Evolutionary conservation across 2,797 vertebrate species (phyloP), one percentile per base, ranked within the genome.

Genomic region (Coreius guichenoti): DNA sequence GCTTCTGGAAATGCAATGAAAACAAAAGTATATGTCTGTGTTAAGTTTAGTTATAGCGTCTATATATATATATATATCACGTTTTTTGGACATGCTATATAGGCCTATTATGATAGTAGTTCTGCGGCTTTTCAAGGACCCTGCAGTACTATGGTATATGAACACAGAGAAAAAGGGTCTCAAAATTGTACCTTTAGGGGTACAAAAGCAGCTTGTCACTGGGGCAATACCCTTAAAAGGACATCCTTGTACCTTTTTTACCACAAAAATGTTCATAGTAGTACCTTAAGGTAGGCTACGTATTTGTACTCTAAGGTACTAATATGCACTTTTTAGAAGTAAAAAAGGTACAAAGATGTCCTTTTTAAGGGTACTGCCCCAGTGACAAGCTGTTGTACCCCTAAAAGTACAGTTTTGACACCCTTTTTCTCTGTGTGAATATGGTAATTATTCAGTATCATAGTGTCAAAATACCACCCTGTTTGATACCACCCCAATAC

Each of bases 1-100:
- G 21, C 80, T 81, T 81, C 80, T 81, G 67, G 80, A 81, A 81
- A 56, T 12, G 8, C 47, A 43, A 3, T 26, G 23, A 54, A 26
- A 33, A 33, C 26, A 49, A 67, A 31, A 33, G 61, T 78, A 21
- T 31, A 2, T n/a, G 36, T 43, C 1, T 78, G 39, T 63, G 39
- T 45, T 39, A 23, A 43, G 49, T 77, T 56, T 23, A 36, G 49
- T 76, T 56, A 54, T 8, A 8, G 54, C 54, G 21, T 43, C 8
- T 16, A 33, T n/a, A n/a, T n/a, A n/a, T n/a, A n/a, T 72, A 49
- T 49, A 49, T 47, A 47, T 1, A 47, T 16, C 47, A 51, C 16
- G 47, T 26, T 26, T 26, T 61, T n/a, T 69, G 11, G 19, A 69
- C 19, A 21, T 39, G 19, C 17, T 63, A 2, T 13, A 26, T 26